phyloP scores from a whole-genome alignment of 2,113 vertebrate species.

The Perca fluviatilis region DNA sequence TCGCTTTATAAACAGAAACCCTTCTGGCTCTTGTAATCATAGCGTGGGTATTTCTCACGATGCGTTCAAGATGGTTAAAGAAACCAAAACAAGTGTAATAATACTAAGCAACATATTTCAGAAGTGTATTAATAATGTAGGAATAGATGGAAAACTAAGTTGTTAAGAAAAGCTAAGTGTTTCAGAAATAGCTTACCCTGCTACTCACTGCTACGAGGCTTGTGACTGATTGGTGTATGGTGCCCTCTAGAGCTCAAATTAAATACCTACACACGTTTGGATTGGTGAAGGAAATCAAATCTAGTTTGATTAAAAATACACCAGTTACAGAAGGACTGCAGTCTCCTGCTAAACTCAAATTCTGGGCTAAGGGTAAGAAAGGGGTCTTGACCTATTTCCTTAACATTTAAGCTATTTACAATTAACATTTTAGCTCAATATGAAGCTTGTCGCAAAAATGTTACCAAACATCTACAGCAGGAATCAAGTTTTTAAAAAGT shows the following conservation, averaged over 20 bases:
- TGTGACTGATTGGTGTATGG: neutral
- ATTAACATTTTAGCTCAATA: too few species aligned
- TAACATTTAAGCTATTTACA: neutral
- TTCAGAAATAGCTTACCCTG: neutral
- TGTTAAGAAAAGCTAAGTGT: neutral
- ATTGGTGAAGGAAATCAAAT: conserved; percentile 9
- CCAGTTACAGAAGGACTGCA: neutral
- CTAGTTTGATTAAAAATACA: neutral
- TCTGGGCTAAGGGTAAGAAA: neutral
- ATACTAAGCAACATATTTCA: neutral
- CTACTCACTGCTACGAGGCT: too few species aligned
- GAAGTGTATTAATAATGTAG: neutral
- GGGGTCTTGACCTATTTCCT: neutral
- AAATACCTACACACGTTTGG: neutral
- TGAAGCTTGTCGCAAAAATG: neutral
- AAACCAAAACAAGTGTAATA: neutral
- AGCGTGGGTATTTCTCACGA: neutral
- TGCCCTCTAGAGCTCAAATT: conserved; percentile 55
- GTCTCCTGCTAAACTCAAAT: neutral
- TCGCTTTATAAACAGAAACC: neutral
- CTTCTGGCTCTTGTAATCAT: neutral
- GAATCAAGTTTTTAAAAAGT: neutral
- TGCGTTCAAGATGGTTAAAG: neutral
- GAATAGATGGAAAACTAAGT: neutral
- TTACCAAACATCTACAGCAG: neutral